Evolutionary conservation across 2,797 vertebrate genomes (phyloP).

Genomic region (Acanthiza pusilla): DNA sequence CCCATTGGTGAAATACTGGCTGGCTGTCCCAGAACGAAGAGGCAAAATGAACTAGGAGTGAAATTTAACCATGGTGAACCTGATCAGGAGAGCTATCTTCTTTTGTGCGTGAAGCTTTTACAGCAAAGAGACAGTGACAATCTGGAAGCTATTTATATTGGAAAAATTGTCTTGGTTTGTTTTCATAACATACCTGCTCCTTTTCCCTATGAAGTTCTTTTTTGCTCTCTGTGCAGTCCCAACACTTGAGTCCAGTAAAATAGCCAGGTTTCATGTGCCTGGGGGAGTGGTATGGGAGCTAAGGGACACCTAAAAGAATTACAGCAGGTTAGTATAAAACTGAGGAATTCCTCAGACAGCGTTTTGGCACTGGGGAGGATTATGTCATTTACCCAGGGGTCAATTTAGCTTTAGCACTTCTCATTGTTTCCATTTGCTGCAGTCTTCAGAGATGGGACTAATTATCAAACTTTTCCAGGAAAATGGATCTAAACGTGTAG

Average conservation of each 20-base stretch:
- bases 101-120: neutral
- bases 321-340: constrained; percentile 31
- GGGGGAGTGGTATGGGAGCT: neutral
- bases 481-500: neutral
- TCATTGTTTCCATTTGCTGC: constrained; percentile 55
- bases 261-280: neutral
- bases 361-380: constrained; percentile 11
- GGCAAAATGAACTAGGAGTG: neutral
- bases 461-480: neutral
- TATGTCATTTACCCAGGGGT: constrained; percentile 37
- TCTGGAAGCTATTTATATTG: neutral
- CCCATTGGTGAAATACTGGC: neutral
- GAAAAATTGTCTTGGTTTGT: neutral
- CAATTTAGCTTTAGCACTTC: constrained; percentile 19
- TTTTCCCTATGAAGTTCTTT: neutral
- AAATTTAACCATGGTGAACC: neutral
- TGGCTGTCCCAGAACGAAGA: neutral
- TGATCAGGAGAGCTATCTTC: neutral
- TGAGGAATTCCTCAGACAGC: constrained; percentile 22
- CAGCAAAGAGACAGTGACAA: neutral
- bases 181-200: neutral
- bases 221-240: neutral
- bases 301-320: constrained; percentile 24
- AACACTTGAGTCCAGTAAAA: constrained; percentile 2
- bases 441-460: neutral